Conservation (phyloP, 2,113 vertebrate species). For the Scortum barcoo region DNA sequence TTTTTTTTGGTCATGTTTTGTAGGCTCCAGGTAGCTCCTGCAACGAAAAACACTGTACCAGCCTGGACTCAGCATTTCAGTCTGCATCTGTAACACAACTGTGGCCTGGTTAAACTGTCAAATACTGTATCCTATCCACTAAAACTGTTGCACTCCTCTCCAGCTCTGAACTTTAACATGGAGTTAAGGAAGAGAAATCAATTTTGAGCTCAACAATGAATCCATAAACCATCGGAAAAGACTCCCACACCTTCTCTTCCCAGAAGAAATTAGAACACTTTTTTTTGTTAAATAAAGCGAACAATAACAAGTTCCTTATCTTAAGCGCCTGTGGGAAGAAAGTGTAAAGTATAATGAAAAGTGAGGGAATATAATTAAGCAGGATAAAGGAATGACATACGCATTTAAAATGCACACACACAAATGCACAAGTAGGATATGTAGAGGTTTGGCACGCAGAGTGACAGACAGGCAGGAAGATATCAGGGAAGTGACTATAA, state of each 20-base stretch:
- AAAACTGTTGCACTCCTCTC: neutral
- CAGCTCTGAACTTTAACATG: neutral
- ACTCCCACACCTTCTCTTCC: conserved; percentile 36
- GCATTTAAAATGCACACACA: neutral
- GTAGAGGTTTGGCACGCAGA: neutral
- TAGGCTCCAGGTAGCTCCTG: neutral
- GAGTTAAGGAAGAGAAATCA: conserved; percentile 36
- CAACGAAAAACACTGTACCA: neutral
- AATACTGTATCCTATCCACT: neutral
- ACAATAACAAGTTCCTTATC: conserved; percentile 64
- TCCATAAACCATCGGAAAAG: conserved; percentile 14
- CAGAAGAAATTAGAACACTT: conserved; percentile 37
- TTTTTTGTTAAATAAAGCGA: conserved; percentile 21
- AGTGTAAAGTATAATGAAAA: conserved; percentile 60
- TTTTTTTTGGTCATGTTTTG: neutral
- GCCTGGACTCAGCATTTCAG: neutral
- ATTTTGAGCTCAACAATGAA: conserved; percentile 40
- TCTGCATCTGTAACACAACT: neutral
- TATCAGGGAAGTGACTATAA: conserved; percentile 18
- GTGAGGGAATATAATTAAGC: conserved; percentile 40
- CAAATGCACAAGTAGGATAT: neutral
- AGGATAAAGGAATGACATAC: conserved; percentile 1
- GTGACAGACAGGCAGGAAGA: conserved; percentile 1
- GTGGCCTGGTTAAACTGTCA: neutral
- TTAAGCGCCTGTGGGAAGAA: conserved; percentile 43